phyloP scores from a whole-genome alignment of 2,113 vertebrate species.

The Microtus pennsylvanicus region DNA sequence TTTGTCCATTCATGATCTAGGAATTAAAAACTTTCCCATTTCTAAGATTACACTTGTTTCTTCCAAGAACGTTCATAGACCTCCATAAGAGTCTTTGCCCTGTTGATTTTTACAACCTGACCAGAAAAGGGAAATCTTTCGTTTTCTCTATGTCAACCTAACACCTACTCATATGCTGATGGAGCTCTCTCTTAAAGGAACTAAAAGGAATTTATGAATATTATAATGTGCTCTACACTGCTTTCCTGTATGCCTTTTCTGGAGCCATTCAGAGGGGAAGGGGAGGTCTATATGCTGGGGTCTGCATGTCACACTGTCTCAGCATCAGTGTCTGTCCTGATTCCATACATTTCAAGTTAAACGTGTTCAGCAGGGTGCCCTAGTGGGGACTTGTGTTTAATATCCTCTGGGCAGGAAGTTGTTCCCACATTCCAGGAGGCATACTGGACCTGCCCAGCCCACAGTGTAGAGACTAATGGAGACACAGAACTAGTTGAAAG shows the following conservation, averaged over 20 bases:
- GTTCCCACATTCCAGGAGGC: constrained; percentile 14
- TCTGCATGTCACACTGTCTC: neutral
- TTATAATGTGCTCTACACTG: neutral
- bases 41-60: constrained; percentile 28
- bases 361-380: neutral
- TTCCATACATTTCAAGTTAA: neutral
- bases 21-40: neutral
- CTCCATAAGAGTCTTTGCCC: neutral
- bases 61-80: neutral
- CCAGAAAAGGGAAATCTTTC: neutral
- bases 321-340: neutral
- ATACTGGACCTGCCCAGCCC: constrained; percentile 41
- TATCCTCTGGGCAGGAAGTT: neutral
- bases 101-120: neutral
- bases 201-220: neutral
- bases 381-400: neutral
- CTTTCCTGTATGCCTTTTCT: neutral
- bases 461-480: neutral
- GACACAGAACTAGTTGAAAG: constrained; percentile 52
- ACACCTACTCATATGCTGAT: neutral
- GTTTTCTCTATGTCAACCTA: neutral
- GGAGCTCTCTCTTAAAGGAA: neutral
- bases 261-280: no score
- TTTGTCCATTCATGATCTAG: neutral
- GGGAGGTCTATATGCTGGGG: neutral